These are phyloP conservation scores for Gymnobelideus leadbeateri DNA, from an alignment of 2,113 vertebrate genomes.

Conservation along the genomic window DNA sequence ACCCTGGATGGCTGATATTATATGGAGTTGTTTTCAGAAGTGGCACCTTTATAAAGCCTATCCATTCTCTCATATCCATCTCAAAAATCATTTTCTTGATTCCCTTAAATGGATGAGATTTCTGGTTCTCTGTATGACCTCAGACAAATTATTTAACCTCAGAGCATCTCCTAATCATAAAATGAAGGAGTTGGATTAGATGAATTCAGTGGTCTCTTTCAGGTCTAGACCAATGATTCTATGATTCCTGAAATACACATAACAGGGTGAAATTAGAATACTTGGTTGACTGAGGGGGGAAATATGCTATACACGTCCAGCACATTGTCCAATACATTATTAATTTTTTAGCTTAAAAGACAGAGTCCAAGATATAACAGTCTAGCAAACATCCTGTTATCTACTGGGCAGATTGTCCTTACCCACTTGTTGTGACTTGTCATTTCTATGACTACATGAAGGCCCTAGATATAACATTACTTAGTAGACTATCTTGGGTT, in stretches of 20 bases:
- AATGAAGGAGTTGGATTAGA: not conserved
- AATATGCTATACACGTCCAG: constrained; percentile 33
- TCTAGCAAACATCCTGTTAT: not conserved
- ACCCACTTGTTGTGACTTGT: constrained; percentile 9
- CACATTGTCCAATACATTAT: constrained; percentile 17
- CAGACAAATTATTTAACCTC: not conserved
- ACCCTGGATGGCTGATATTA: too few species aligned
- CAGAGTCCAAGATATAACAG: not conserved
- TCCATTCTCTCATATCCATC: not conserved
- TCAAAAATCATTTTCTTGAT: not conserved
- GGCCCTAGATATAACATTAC: not conserved
- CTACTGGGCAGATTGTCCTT: constrained; percentile 22
- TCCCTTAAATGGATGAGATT: not conserved
- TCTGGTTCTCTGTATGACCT: not conserved
- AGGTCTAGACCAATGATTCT: not conserved
- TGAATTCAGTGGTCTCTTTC: not conserved
- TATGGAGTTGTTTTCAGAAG: too few species aligned
- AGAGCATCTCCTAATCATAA: not conserved
- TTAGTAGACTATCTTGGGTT: constrained; percentile 8
- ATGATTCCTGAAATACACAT: not conserved
- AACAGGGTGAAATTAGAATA: not conserved
- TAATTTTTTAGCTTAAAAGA: not conserved
- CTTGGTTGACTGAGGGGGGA: constrained; percentile 12
- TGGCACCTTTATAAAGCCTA: too few species aligned
- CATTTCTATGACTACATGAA: constrained; percentile 29